A percentile compares a stretch with the other conserved stretches of the same genome.
Evolutionary conservation across 2,888 invertebrate species (phyloP).

Genomic region (Didymodactylos carnosus): DNA sequence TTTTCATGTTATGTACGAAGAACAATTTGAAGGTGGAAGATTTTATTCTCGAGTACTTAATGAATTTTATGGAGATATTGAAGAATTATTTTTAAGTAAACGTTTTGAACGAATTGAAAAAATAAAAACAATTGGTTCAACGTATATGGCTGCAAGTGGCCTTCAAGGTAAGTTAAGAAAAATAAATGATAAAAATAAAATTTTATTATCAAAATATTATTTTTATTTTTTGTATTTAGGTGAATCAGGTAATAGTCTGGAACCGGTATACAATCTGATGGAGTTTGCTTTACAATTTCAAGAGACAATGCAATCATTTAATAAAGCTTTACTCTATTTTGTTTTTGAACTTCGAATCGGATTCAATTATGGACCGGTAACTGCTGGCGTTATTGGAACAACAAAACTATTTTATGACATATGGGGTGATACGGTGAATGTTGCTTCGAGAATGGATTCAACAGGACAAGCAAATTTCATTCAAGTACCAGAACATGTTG

Average conservation of each 20-base stretch:
- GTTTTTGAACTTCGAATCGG: conserved; percentile 45
- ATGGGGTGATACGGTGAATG: conserved; percentile 95
- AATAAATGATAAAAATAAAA: neutral
- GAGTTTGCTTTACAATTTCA: conserved; percentile 75
- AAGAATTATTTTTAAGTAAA: conserved; percentile 61
- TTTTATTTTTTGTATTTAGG: too few species aligned
- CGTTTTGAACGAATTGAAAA: conserved; percentile 75
- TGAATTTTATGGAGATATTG: conserved; percentile 83
- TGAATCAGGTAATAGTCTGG: too few species aligned
- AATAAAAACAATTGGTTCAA: conserved; percentile 88
- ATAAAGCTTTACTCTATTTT: conserved; percentile 28
- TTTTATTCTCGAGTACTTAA: conserved; percentile 83
- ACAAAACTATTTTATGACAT: conserved; percentile 88
- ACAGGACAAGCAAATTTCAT: conserved; percentile 45
- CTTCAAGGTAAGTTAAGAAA: conserved; percentile 64
- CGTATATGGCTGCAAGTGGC: conserved; percentile 92
- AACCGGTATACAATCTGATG: conserved; percentile 43
- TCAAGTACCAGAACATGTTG: conserved; percentile 33
- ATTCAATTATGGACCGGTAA: conserved; percentile 53
- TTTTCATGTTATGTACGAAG: conserved; percentile 81
- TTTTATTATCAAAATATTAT: neutral
- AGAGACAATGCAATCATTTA: conserved; percentile 36
- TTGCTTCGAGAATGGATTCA: conserved; percentile 87
- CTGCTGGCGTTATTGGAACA: conserved; percentile 62
- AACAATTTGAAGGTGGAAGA: conserved; percentile 76